phyloP scores from a whole-genome alignment of 2,797 vertebrate genomes.

The Tiaroga cobitis region DNA sequence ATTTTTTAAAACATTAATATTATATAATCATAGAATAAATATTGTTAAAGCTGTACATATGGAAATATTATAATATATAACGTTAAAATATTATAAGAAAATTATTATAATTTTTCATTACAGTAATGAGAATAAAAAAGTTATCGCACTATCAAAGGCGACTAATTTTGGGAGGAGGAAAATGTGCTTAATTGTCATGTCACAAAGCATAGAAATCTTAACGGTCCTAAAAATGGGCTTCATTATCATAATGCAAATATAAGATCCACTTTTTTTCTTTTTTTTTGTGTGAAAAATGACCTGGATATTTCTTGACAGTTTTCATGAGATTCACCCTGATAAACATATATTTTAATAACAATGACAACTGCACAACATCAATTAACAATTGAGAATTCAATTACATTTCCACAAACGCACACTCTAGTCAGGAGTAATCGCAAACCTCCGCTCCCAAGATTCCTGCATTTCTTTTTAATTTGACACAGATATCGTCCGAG shows the following conservation, averaged over 20 bases:
- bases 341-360: neutral
- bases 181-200: neutral
- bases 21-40: too few relatives aligned
- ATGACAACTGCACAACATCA: neutral
- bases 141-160: neutral
- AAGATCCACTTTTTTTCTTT: neutral
- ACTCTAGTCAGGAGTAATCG: neutral
- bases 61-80: neutral
- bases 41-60: too few relatives aligned
- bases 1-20: too few relatives aligned
- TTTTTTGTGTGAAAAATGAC: neutral
- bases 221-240: neutral
- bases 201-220: neutral
- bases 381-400: slow-evolving; percentile 9
- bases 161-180: neutral
- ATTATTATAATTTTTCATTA: neutral
- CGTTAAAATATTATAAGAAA: too few relatives aligned
- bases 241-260: neutral
- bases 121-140: neutral
- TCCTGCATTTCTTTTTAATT: slow-evolving; percentile 30
- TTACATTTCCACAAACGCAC: slow-evolving; percentile 6
- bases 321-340: neutral
- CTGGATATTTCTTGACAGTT: neutral
- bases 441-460: neutral
- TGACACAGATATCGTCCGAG: slow-evolving; percentile 21